Evolutionary conservation across 2,797 vertebrate species (phyloP).

Genomic region (Lateolabrax maculatus): DNA sequence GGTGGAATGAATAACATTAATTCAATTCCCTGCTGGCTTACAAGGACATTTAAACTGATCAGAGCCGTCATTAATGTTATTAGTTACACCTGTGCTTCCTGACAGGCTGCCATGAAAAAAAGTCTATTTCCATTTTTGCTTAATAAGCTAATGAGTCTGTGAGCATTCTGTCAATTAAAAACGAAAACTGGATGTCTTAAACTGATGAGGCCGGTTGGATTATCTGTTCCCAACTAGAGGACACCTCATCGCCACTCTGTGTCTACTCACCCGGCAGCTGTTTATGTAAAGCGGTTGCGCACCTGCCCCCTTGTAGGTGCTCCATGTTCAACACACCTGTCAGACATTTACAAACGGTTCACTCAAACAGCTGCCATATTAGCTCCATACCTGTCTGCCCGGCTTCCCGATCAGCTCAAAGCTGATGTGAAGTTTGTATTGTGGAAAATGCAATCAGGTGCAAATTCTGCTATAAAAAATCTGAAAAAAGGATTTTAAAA

Average conservation of each 20-base stretch:
- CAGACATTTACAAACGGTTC: constrained; percentile 27
- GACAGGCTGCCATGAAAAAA: neutral
- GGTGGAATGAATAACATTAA: constrained; percentile 11
- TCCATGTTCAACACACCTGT: constrained; percentile 44
- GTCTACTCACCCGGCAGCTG: constrained; percentile 45
- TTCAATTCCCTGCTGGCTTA: neutral
- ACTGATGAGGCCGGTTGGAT: neutral
- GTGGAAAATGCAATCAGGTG: neutral
- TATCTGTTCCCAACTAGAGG: neutral
- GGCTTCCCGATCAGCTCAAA: constrained; percentile 11
- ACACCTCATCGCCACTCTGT: neutral
- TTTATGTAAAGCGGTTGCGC: constrained; percentile 13
- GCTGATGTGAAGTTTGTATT: neutral
- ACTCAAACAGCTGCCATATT: constrained; percentile 41
- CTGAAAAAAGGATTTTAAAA: too few species aligned
- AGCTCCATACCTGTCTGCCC: constrained; percentile 33
- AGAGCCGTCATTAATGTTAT: neutral
- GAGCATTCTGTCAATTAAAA: neutral
- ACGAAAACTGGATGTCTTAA: too few species aligned
- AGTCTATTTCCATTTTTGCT: neutral
- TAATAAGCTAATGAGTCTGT: neutral
- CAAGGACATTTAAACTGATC: neutral
- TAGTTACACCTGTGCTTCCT: neutral
- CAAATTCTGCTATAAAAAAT: neutral
- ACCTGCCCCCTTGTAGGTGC: constrained; percentile 31